Evolutionary conservation across 2,888 invertebrate species (phyloP).

Genomic region (Pammene aurita): DNA sequence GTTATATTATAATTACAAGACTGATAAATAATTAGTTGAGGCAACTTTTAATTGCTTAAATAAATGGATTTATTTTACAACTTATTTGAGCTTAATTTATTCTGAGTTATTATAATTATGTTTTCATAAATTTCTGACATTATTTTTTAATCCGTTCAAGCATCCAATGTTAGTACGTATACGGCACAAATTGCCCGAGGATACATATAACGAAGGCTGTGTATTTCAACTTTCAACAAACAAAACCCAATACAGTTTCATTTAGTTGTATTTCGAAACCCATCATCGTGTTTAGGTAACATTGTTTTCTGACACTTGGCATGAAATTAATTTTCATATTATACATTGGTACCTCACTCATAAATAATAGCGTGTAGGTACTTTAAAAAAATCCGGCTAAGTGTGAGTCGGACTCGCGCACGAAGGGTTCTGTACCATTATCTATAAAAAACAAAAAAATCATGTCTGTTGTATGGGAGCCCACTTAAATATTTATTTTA

Average conservation of each 20-base stretch:
- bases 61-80: neutral
- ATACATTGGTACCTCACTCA: neutral
- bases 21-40: neutral
- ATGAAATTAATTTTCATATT: neutral
- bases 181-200: too few species aligned
- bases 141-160: too few species aligned
- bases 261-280: conserved; percentile 1
- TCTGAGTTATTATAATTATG: neutral
- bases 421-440: too few species aligned
- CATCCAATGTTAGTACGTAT: too few species aligned
- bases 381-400: too few species aligned
- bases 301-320: conserved; percentile 18
- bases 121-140: neutral
- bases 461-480: too few species aligned
- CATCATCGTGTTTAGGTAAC: conserved; percentile 9
- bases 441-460: too few species aligned
- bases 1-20: conserved; percentile 1
- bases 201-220: neutral
- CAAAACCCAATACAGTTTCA: conserved; percentile 17
- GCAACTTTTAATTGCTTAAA: neutral
- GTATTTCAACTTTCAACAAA: neutral
- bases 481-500: too few species aligned
- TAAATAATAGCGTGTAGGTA: too few species aligned
- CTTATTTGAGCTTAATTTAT: neutral
- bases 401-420: too few species aligned